A percentile compares a stretch with the other conserved stretches of the same genome.
These are phyloP conservation scores for Daphoenositta chrysoptera DNA, from an alignment of 2,113 vertebrate genomes.

Conservation along the genomic window DNA sequence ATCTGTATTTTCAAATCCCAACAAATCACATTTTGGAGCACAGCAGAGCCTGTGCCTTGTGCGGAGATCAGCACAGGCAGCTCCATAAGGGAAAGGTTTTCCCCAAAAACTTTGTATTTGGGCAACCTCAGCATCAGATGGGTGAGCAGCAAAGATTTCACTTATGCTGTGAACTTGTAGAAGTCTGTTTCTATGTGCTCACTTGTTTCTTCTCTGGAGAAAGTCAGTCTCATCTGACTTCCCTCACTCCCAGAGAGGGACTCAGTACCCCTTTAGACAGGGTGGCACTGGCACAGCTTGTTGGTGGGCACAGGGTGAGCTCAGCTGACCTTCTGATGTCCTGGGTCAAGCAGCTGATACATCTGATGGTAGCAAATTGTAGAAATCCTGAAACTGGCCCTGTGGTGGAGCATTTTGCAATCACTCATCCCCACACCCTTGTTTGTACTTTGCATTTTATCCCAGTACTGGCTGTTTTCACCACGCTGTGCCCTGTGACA, in stretches of 20 bases:
- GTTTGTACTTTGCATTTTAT: background rate
- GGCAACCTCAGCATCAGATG: background rate
- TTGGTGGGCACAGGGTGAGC: background rate
- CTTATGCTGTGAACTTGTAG: background rate
- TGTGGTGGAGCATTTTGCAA: background rate
- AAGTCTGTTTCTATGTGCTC: background rate
- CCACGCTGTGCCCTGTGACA: background rate
- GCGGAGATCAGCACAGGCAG: background rate
- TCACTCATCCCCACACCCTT: background rate
- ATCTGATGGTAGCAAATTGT: background rate
- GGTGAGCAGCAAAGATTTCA: background rate
- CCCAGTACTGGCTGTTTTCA: background rate
- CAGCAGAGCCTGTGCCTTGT: background rate
- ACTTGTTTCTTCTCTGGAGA: background rate
- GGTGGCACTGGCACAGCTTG: background rate
- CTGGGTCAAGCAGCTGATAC: background rate
- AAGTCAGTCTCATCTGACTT: background rate
- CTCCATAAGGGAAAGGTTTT: background rate
- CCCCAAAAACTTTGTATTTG: background rate
- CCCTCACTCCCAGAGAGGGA: background rate
- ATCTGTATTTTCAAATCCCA: background rate
- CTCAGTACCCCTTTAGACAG: fast-evolving
- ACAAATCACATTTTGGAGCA: background rate
- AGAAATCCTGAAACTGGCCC: background rate
- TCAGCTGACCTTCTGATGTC: background rate